Percentiles rank a stretch among this genome's conserved stretches.
Conservation (phyloP, 2,888 invertebrate genomes). For the Arrhopalites spinosus region DNA sequence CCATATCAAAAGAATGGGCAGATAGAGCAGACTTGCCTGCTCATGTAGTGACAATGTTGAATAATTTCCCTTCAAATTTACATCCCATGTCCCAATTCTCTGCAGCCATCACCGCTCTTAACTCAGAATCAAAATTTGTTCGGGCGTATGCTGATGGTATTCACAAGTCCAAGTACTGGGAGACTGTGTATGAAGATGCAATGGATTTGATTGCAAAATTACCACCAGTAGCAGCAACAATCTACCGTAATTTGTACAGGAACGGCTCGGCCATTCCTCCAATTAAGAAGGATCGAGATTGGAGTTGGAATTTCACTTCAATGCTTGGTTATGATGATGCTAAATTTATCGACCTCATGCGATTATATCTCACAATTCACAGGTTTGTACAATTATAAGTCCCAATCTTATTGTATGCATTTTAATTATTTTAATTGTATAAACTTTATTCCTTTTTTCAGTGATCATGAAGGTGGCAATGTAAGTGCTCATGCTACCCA, state of each 20-base stretch:
- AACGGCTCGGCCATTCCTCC: conserved; percentile 86
- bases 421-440: background rate
- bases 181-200: conserved; percentile 87
- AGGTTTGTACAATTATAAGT: conserved; percentile 60
- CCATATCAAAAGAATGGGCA: conserved; percentile 82
- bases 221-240: conserved; percentile 90
- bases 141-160: conserved; percentile 84
- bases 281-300: conserved; percentile 87
- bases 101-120: conserved; percentile 86
- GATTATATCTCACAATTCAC: conserved; percentile 91
- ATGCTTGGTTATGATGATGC: conserved; percentile 87
- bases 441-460: conserved; percentile 58
- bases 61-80: conserved; percentile 84
- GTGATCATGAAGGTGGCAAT: conserved; percentile 96
- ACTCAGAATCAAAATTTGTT: conserved; percentile 89
- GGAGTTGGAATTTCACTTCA: conserved; percentile 87
- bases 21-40: conserved; percentile 84
- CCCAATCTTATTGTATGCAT: background rate
- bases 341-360: conserved; percentile 85
- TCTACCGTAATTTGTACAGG: conserved; percentile 85
- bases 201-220: conserved; percentile 95
- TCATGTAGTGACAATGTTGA: conserved; percentile 90
- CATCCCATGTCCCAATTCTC: conserved; percentile 96
- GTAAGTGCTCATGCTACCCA: conserved; percentile 95
- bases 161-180: conserved; percentile 89